A percentile compares a stretch with the other conserved stretches of the same genome.
phyloP scores from a whole-genome alignment of 2,113 vertebrate genomes.

The Indri indri region DNA sequence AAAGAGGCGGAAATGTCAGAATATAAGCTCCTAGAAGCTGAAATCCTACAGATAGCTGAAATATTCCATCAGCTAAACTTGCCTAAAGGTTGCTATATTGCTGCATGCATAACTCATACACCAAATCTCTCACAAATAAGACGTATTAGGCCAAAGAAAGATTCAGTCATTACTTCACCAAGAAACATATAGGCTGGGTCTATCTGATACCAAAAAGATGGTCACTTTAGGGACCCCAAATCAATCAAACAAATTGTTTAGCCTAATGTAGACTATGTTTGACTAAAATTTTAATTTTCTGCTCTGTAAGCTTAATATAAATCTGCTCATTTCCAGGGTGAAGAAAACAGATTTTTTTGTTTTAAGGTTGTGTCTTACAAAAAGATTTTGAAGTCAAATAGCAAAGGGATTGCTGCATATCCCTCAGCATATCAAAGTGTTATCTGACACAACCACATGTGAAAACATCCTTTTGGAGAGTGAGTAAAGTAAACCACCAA shows the following conservation, averaged over 20 bases:
- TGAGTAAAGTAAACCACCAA: not conserved
- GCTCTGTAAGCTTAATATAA: not conserved
- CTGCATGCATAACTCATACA: not conserved
- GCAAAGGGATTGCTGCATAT: not conserved
- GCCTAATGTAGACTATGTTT: not conserved
- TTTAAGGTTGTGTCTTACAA: not conserved
- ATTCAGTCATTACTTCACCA: not conserved
- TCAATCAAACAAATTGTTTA: not conserved
- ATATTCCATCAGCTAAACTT: not conserved
- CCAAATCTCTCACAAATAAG: not conserved
- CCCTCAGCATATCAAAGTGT: not conserved
- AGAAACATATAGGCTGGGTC: not conserved
- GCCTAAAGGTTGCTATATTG: not conserved
- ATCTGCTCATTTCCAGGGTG: not conserved
- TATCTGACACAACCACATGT: not conserved
- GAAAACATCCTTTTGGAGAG: not conserved
- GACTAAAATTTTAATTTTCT: slow-evolving; percentile 1
- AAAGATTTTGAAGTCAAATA: not conserved
- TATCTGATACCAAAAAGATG: not conserved
- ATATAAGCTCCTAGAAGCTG: not conserved
- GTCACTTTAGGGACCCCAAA: not conserved
- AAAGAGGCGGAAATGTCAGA: slow-evolving; percentile 12
- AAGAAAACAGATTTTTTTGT: not conserved
- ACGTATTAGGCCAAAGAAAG: not conserved
- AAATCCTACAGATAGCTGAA: not conserved